Base-by-base conservation (phyloP, 2,797 vertebrate genomes). In the Halcyon leucocephala region DNA sequence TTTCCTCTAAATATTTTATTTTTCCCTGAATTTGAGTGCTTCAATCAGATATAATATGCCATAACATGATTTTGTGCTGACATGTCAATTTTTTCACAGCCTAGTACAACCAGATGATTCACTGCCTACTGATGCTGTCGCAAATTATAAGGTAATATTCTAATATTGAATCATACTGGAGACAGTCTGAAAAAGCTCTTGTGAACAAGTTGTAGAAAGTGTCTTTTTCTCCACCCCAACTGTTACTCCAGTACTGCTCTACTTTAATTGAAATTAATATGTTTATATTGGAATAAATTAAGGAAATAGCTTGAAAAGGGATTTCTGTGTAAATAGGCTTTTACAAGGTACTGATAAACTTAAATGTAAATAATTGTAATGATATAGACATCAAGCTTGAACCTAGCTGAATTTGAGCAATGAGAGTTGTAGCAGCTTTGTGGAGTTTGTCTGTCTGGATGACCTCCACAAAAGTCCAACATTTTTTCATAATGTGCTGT, bases 401-500 rank as follows among this genome's bases (percentile, higher is more conserved):
- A 89, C 87, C 37, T 48, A 81, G 37, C 29, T 96, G 82, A 94
- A 92, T 91, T 90, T 61, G 28, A 82, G 61, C 18, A 11, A 16
- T 35, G 57, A 69, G 64, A 61, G 18, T 41, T 91, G 91, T 83
- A 79, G 62, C 49, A 83, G 76, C 57, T 93, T 78, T 96, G 39
- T 17, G 21, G 49, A 67, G 65, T 88, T 91, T 62, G 69, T 89
- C 65, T 90, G 82, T 94, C 87, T 94, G 79, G 62, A 87, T 83
- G 91, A 95, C 84, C 82, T 93, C 82, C 39, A 52, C n/a, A 54
- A 87, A 82, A 81, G 49, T 71, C 49, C 73, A 92, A 52, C 78
- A 78, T 93, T 94, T 95, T 91, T 95, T 86, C 58, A 31, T 73
- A 42, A 33, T 80, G 69, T 86, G 55, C 54, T 93, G 24, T 42